These are phyloP conservation scores for Mesembrinibis cayennensis DNA, from an alignment of 2,113 vertebrate genomes.

Conservation along the genomic window DNA sequence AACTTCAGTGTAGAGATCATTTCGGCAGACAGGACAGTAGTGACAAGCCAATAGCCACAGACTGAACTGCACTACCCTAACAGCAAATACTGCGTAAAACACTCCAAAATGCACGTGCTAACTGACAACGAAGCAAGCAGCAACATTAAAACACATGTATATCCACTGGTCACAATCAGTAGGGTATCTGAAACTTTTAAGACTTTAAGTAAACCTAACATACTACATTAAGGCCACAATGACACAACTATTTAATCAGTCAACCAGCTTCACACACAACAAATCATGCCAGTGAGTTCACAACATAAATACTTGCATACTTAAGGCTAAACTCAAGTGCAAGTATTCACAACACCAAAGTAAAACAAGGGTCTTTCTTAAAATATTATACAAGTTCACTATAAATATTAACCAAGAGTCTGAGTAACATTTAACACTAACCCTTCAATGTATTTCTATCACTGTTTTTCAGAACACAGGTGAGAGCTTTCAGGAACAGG, in stretches of 20 bases:
- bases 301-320: not conserved
- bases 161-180: not conserved
- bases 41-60: not conserved
- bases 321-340: not conserved
- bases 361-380: not conserved
- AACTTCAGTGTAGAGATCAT: not conserved
- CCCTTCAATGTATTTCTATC: not conserved
- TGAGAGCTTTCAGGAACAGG: not conserved
- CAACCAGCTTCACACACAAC: not conserved
- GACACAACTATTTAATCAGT: not conserved
- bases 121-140: not conserved
- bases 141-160: fast-evolving
- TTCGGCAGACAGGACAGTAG: not conserved
- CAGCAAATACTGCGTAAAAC: not conserved
- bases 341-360: not conserved
- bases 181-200: not conserved
- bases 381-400: not conserved
- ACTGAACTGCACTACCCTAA: not conserved
- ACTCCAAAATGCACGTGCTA: not conserved
- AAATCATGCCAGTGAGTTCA: not conserved
- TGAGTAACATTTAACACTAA: not conserved
- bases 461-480: not conserved
- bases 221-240: not conserved
- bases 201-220: not conserved
- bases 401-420: not conserved